Conservation (phyloP, 2,113 vertebrate species). For the Aspidoscelis tigris region DNA sequence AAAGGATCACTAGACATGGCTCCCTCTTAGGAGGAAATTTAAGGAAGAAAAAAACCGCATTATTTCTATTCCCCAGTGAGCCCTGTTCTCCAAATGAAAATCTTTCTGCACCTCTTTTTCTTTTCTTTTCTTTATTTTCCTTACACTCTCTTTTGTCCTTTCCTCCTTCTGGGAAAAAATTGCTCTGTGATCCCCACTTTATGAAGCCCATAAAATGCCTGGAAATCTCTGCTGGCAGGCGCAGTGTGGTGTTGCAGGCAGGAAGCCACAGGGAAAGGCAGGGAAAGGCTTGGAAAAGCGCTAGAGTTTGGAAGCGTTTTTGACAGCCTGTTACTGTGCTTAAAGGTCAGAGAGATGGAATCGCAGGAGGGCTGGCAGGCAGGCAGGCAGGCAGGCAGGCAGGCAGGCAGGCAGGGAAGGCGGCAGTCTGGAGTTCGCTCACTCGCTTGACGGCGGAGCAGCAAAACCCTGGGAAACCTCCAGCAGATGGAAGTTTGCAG, state of each 20-base stretch:
- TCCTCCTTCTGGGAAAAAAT: constrained; percentile 59
- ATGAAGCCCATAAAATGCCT: constrained; percentile 66
- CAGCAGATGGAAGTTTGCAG: neutral
- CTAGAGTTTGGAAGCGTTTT: constrained; percentile 30
- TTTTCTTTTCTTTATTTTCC: neutral
- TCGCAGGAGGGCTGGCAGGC: neutral
- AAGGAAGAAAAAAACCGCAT: constrained; percentile 47
- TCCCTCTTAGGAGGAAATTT: constrained; percentile 45
- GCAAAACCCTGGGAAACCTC: neutral
- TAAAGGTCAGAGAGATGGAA: constrained; percentile 55
- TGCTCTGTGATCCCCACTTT: constrained; percentile 63
- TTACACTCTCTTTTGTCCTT: constrained; percentile 14
- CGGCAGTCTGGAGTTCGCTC: neutral
- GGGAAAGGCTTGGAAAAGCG: constrained; percentile 39
- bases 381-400: neutral
- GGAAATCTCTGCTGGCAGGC: constrained; percentile 63
- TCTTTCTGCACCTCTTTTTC: constrained; percentile 2
- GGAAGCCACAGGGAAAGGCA: constrained; percentile 22
- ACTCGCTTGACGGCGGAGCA: neutral
- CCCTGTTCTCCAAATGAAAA: constrained; percentile 53
- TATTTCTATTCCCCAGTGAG: constrained; percentile 62
- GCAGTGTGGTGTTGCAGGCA: constrained; percentile 41
- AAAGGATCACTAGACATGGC: constrained; percentile 52
- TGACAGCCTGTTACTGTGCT: neutral
- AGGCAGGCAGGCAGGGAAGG: neutral